These are phyloP conservation scores for Montipora sp. DNA, from an alignment of 64 coral and sea anemone genomes.

Conservation along the genomic window DNA sequence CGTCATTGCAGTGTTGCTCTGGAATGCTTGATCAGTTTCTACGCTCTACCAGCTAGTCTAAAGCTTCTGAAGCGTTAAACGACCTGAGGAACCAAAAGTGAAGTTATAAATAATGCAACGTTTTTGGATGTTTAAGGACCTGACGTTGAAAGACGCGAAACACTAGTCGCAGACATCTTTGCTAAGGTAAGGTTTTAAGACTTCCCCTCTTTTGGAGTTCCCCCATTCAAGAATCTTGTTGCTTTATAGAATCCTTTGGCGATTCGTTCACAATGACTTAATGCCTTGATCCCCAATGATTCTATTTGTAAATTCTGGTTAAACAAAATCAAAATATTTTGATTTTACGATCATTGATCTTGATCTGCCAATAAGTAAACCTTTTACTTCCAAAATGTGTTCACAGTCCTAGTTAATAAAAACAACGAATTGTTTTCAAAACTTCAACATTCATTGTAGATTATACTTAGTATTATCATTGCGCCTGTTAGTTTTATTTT, in stretches of 20 bases:
- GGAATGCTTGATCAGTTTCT: constrained; percentile 37
- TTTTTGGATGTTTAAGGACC: constrained; percentile 41
- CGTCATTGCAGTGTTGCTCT: background rate
- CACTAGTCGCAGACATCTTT: constrained; percentile 47
- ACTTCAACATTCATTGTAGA: background rate
- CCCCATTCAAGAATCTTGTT: background rate
- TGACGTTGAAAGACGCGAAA: constrained; percentile 46
- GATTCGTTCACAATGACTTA: background rate
- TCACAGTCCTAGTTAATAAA: background rate
- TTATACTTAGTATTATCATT: background rate
- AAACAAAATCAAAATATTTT: background rate
- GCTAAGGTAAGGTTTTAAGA: constrained; percentile 3
- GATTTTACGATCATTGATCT: constrained; percentile 14
- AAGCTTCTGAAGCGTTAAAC: constrained; percentile 48
- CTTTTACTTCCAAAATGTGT: background rate
- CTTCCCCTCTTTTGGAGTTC: background rate
- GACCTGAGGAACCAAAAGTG: constrained; percentile 34
- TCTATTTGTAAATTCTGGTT: constrained; percentile 42
- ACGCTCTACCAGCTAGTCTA: constrained; percentile 23
- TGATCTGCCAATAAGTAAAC: background rate
- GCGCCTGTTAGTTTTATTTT: background rate
- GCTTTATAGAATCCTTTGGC: background rate
- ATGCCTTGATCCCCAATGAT: background rate
- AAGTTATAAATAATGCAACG: constrained; percentile 42
- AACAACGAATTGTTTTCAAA: background rate